Conservation (phyloP, 1,140 invertebrate genomes). For the Conus ventricosus region DNA sequence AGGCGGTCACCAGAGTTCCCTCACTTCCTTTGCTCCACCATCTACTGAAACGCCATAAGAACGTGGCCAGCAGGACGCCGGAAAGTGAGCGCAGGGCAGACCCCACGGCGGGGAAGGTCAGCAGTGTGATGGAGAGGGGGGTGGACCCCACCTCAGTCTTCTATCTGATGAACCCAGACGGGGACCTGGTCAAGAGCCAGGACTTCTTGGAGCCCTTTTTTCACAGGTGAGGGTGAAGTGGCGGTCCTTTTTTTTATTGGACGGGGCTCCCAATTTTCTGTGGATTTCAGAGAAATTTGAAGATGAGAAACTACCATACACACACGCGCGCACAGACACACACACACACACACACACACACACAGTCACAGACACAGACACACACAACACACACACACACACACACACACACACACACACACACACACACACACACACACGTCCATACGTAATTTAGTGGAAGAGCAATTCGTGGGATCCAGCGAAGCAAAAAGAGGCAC, state of each 20-base stretch:
- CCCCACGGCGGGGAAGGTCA: neutral
- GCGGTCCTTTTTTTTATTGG: neutral
- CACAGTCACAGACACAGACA: too few species aligned
- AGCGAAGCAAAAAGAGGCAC: too few species aligned
- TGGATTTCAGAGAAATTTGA: neutral
- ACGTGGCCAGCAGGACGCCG: neutral
- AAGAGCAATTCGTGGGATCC: too few species aligned
- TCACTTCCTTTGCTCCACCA: slow-evolving; percentile 82
- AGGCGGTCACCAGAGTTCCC: slow-evolving; percentile 83
- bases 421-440: too few species aligned
- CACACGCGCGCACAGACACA: too few species aligned
- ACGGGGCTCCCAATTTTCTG: neutral
- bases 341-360: too few species aligned
- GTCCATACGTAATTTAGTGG: too few species aligned
- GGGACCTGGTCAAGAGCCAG: slow-evolving; percentile 83
- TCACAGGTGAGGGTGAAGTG: slow-evolving; percentile 54
- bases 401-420: too few species aligned
- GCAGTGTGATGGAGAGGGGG: slow-evolving; percentile 66
- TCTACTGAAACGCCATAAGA: slow-evolving; percentile 75
- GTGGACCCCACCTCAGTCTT: slow-evolving; percentile 77
- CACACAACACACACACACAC: too few species aligned
- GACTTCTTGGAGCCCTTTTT: slow-evolving; percentile 78
- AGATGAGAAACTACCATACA: too few species aligned
- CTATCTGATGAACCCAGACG: slow-evolving; percentile 82
- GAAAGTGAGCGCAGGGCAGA: neutral